Evolutionary conservation across 2,797 vertebrate genomes (phyloP).

Genomic region (Syndactyla subalaris): DNA sequence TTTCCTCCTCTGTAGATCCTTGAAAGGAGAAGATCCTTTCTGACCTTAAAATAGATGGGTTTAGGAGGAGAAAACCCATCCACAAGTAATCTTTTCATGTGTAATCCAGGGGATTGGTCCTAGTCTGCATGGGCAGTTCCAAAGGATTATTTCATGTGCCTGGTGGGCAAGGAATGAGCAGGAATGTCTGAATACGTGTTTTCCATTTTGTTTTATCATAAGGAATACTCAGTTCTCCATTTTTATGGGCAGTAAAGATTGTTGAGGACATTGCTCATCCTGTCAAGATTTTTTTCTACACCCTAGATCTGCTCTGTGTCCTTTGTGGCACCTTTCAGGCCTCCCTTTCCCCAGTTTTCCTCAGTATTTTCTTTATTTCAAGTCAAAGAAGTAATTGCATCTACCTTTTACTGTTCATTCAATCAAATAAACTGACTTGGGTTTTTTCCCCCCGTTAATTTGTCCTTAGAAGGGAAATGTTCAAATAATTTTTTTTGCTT

Average conservation of each 20-base stretch:
- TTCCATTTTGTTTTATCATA: background rate
- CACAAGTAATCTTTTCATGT: background rate
- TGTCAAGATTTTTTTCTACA: background rate
- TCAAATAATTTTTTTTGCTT: background rate
- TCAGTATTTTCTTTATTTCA: background rate
- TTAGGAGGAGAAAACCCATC: background rate
- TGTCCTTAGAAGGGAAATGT: background rate
- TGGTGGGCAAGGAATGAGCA: background rate
- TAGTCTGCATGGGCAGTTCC: background rate
- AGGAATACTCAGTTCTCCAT: background rate
- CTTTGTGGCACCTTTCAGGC: background rate
- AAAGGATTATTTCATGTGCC: background rate
- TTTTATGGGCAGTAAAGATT: background rate
- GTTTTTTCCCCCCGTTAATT: background rate
- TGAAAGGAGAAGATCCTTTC: background rate
- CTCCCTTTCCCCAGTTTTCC: background rate
- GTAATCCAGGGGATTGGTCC: background rate
- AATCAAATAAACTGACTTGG: background rate
- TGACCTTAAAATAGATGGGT: background rate
- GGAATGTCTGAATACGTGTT: background rate
- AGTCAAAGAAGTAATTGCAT: background rate
- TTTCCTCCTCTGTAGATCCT: background rate
- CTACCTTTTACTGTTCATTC: background rate
- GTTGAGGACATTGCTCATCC: background rate
- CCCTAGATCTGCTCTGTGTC: background rate